A percentile compares a stretch with the other conserved stretches of the same genome.
phyloP scores from a whole-genome alignment of 2,888 invertebrate genomes.

The Dascillus cervinus region DNA sequence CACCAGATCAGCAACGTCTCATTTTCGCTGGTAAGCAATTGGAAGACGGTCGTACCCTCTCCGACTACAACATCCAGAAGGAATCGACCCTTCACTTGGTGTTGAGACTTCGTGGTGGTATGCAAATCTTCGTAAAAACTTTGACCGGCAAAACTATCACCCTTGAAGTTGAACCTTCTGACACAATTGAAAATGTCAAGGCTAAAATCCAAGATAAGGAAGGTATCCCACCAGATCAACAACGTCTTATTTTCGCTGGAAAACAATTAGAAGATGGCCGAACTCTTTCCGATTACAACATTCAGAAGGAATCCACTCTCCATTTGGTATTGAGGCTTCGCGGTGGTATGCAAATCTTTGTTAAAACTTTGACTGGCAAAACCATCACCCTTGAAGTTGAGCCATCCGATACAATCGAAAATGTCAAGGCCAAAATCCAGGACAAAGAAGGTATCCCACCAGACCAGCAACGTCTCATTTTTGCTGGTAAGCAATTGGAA shows the following conservation, averaged over 20 bases:
- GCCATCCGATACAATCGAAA: conserved; percentile 86
- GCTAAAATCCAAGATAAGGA: conserved; percentile 59
- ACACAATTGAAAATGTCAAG: conserved; percentile 54
- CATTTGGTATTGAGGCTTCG: conserved; percentile 51
- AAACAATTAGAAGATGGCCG: conserved; percentile 61
- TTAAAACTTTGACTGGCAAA: conserved; percentile 51
- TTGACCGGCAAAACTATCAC: conserved; percentile 53
- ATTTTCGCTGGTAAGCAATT: conserved; percentile 64
- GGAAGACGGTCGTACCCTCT: conserved; percentile 60
- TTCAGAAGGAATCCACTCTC: conserved; percentile 51
- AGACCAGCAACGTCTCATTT: conserved; percentile 81
- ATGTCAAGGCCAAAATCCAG: conserved; percentile 88
- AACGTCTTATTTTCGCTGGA: conserved; percentile 75
- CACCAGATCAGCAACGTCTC: conserved; percentile 53
- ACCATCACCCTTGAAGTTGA: conserved; percentile 52
- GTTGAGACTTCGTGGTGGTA: conserved; percentile 55
- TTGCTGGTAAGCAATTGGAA: conserved; percentile 74
- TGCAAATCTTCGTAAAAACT: conserved; percentile 59
- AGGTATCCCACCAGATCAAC: conserved; percentile 81
- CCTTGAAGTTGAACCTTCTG: conserved; percentile 49
- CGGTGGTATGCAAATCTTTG: conserved; percentile 54
- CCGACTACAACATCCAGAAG: conserved; percentile 60
- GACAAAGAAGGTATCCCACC: conserved; percentile 88
- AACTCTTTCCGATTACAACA: conserved; percentile 56
- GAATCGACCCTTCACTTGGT: conserved; percentile 53